phyloP scores from a whole-genome alignment of 2,797 vertebrate genomes.

The Aselliscus stoliczkanus region DNA sequence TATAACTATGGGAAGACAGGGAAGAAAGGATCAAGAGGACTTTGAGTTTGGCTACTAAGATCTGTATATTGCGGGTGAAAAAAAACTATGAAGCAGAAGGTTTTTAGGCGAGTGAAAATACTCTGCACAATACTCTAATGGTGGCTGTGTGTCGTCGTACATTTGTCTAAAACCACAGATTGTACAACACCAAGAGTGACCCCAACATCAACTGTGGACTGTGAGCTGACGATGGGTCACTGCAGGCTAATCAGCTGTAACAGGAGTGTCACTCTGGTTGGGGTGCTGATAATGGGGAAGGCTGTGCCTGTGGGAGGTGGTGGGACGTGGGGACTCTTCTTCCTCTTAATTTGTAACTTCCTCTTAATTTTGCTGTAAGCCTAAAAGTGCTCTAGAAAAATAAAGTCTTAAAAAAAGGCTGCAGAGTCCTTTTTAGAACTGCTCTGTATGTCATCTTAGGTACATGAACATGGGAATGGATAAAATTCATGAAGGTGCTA shows the following conservation, averaged over 20 bases:
- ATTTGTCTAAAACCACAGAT: neutral
- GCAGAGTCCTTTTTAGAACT: too few species aligned
- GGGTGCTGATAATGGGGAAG: neutral
- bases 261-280: rapidly evolving
- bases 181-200: rapidly evolving
- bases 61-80: neutral
- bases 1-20: neutral
- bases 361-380: neutral
- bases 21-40: neutral
- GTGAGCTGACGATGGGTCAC: rapidly evolving
- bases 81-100: neutral
- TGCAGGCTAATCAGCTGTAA: neutral
- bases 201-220: rapidly evolving
- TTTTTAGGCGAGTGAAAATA: neutral
- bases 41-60: neutral
- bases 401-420: neutral
- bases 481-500: neutral
- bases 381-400: neutral
- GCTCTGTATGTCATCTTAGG: neutral
- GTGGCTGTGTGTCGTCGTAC: rapidly evolving
- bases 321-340: neutral
- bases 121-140: rapidly evolving
- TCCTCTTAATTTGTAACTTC: neutral
- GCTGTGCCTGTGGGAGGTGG: neutral
- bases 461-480: rapidly evolving